Evolutionary conservation across 2,113 vertebrate species (phyloP).

Genomic region (Numida meleagris): DNA sequence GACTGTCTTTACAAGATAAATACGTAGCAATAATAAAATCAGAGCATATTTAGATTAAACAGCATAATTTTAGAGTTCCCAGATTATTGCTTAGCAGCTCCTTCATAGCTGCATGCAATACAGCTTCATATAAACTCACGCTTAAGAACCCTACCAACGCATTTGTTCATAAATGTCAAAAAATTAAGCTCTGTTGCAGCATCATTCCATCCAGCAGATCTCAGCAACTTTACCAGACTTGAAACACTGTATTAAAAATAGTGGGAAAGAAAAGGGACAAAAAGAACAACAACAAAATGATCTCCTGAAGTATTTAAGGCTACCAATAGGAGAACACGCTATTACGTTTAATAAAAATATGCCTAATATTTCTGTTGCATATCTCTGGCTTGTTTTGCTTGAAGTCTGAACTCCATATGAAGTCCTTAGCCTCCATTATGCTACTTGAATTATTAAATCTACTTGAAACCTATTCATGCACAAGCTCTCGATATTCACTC

Average conservation of each 20-base stretch:
- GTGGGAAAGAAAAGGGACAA: background rate
- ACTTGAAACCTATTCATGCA: slow-evolving; percentile 79
- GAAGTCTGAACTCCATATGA: background rate
- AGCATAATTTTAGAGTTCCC: background rate
- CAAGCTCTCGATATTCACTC: slow-evolving; percentile 75
- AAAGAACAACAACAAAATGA: background rate
- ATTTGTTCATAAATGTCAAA: background rate
- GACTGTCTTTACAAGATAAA: background rate
- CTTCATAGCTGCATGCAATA: background rate
- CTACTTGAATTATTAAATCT: background rate
- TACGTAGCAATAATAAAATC: background rate
- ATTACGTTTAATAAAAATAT: background rate
- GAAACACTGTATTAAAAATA: background rate
- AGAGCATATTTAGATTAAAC: background rate
- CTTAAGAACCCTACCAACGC: background rate
- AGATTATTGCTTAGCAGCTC: background rate
- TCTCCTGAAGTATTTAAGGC: background rate
- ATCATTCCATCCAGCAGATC: background rate
- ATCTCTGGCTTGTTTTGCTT: background rate
- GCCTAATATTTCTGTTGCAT: background rate
- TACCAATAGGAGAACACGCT: background rate
- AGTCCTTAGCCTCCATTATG: background rate
- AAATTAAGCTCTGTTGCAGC: background rate
- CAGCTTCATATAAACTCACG: background rate
- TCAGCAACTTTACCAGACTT: background rate